Evolutionary conservation across 2,888 invertebrate genomes (phyloP).

Genomic region (Cactoblastis cactorum): DNA sequence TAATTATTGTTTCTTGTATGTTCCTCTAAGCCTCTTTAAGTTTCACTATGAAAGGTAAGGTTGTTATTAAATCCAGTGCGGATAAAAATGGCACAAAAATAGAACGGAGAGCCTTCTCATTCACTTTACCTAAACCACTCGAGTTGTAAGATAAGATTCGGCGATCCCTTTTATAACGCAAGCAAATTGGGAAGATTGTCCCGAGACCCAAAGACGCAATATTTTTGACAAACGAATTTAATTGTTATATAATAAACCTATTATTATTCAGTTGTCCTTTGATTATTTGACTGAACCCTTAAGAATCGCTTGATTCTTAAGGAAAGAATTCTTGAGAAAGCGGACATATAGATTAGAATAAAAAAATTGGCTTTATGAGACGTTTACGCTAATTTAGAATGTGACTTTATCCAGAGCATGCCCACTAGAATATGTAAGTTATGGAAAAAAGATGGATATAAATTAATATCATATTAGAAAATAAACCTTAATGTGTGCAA

Average conservation of each 20-base stretch:
- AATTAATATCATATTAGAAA: too few relatives aligned
- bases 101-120: constrained; percentile 7
- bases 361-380: too few relatives aligned
- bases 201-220: not conserved
- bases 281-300: too few relatives aligned
- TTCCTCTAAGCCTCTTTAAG: not conserved
- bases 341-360: too few relatives aligned
- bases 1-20: not conserved
- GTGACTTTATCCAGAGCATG: too few relatives aligned
- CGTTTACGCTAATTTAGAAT: too few relatives aligned
- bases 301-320: too few relatives aligned
- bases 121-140: constrained; percentile 6
- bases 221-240: not conserved
- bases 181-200: constrained; percentile 6
- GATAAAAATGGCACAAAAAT: not conserved
- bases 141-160: not conserved
- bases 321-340: too few relatives aligned
- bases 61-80: not conserved
- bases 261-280: too few relatives aligned
- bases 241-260: not conserved
- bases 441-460: too few relatives aligned
- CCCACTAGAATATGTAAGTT: too few relatives aligned
- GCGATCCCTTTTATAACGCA: constrained; percentile 11
- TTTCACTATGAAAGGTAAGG: not conserved
- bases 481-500: too few relatives aligned